Conservation (phyloP, 2,797 vertebrate genomes). For the Lindbergichthys nudifrons region DNA sequence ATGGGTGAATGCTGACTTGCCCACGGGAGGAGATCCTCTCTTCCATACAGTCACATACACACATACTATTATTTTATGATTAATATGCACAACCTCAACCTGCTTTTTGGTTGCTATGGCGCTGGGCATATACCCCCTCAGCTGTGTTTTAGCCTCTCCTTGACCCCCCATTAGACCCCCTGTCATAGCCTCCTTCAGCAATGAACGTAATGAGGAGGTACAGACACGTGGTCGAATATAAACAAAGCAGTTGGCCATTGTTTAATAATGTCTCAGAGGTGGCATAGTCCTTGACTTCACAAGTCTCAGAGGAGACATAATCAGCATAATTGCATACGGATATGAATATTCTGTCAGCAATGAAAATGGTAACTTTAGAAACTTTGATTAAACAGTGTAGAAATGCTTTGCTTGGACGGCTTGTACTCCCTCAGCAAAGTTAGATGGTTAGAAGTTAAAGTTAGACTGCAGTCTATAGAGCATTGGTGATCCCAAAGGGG, state of each 20-base stretch:
- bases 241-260: slow-evolving; percentile 66
- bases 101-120: slow-evolving; percentile 48
- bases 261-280: slow-evolving; percentile 65
- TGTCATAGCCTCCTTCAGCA: slow-evolving; percentile 15
- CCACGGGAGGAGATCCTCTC: slow-evolving; percentile 73
- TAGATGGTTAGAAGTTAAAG: slow-evolving; percentile 34
- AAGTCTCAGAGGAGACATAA: slow-evolving; percentile 68
- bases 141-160: slow-evolving; percentile 6
- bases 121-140: slow-evolving; percentile 31
- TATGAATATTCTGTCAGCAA: slow-evolving; percentile 65
- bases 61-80: slow-evolving; percentile 52
- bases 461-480: slow-evolving; percentile 20
- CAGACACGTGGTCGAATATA: slow-evolving; percentile 52
- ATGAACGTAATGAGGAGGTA: slow-evolving; percentile 62
- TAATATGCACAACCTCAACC: slow-evolving; percentile 54
- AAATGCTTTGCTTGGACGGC: slow-evolving; percentile 32
- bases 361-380: slow-evolving; percentile 66
- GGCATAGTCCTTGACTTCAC: slow-evolving; percentile 65
- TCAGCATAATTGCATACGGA: slow-evolving; percentile 67
- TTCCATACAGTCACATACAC: slow-evolving; percentile 17
- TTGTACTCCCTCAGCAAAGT: slow-evolving; percentile 38
- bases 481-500: slow-evolving; percentile 36
- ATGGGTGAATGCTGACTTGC: slow-evolving; percentile 80
- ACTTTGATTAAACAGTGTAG: slow-evolving; percentile 59
- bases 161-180: slow-evolving; percentile 10